phyloP scores from a whole-genome alignment of 1,140 invertebrate genomes.

The Gryllus bimaculatus region DNA sequence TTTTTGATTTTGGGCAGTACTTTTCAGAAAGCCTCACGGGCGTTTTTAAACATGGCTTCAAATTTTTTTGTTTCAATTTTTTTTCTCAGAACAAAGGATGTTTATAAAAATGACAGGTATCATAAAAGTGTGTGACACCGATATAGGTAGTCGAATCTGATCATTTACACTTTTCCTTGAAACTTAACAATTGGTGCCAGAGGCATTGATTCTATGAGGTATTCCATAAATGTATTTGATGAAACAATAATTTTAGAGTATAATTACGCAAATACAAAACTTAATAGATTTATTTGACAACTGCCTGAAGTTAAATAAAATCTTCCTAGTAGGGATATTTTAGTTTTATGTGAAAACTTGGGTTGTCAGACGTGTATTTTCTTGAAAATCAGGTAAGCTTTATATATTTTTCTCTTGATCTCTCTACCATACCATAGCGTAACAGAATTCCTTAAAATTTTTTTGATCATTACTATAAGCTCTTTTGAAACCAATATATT shows the following conservation, averaged over 20 bases:
- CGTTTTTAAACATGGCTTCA: no score
- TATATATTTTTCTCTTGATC: not conserved
- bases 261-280: not conserved
- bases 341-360: not conserved
- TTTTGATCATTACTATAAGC: not conserved
- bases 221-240: not conserved
- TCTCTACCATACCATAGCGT: not conserved
- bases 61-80: no score
- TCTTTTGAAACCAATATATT: not conserved
- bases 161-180: not conserved
- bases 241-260: not conserved
- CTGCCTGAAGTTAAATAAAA: not conserved
- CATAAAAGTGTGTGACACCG: conserved; percentile 6
- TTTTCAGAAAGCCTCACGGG: no score
- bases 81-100: no score
- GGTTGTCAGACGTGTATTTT: not conserved
- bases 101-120: not conserved
- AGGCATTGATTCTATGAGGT: not conserved
- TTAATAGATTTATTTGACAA: not conserved
- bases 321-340: not conserved
- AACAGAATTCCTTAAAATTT: not conserved
- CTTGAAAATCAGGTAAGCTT: not conserved
- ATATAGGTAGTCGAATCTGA: not conserved
- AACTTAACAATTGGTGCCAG: not conserved
- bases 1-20: no score